phyloP scores from a whole-genome alignment of 2,797 vertebrate genomes.

The Eutrigla gurnardus region DNA sequence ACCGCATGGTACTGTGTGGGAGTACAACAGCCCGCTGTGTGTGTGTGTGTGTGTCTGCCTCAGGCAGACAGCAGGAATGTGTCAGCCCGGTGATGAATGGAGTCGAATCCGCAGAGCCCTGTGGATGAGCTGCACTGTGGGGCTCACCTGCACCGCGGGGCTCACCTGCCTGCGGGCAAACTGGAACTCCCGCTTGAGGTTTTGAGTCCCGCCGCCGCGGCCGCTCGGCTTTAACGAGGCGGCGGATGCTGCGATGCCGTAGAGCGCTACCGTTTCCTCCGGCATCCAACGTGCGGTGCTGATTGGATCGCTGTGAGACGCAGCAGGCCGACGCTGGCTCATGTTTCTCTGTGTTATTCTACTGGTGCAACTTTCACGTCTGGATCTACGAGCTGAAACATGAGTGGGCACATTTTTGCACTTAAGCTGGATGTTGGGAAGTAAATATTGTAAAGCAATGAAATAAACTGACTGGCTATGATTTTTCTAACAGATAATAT shows the following conservation, averaged over 20 bases:
- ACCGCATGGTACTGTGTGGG: conserved; percentile 62
- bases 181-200: conserved; percentile 15
- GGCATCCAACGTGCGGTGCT: conserved; percentile 24
- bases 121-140: conserved; percentile 68
- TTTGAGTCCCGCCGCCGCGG: conserved; percentile 9
- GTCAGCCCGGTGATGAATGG: conserved; percentile 81
- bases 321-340: conserved; percentile 23
- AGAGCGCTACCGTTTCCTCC: conserved; percentile 43
- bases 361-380: neutral
- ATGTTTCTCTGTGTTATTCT: conserved; percentile 30
- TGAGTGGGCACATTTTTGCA: neutral
- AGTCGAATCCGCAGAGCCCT: conserved; percentile 55
- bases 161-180: conserved; percentile 63
- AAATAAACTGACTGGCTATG: neutral
- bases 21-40: conserved; percentile 62
- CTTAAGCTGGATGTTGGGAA: neutral
- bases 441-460: neutral
- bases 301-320: conserved; percentile 26
- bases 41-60: conserved; percentile 54
- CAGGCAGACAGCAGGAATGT: conserved; percentile 77
- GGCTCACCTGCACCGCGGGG: conserved; percentile 70
- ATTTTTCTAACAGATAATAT: neutral
- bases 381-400: conserved; percentile 1
- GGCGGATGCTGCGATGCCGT: conserved; percentile 19
- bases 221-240: conserved; percentile 44